Base-by-base conservation (phyloP, 1,140 invertebrate species). In the Drosophila teissieri region DNA sequence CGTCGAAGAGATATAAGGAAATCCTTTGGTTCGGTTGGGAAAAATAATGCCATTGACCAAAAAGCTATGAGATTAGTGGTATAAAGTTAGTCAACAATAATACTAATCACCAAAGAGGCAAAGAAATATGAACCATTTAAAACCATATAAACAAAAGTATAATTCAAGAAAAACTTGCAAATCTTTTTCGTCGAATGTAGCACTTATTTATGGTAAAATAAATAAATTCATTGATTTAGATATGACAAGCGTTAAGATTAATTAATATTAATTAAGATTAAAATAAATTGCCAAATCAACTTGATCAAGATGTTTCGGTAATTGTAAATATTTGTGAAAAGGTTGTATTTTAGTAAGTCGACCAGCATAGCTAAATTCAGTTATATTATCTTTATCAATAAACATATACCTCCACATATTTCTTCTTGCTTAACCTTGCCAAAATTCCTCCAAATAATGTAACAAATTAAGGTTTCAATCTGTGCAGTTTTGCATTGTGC, bases 191-290 rank as follows among this genome's bases (percentile, higher is more conserved):
- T 8, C 22, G 4, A 24, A 24, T 4, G 22, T 8, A 31, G 27
- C 2, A 31, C 7, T 8, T 8, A 31, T 31, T 31, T 31, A 8
- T 31, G 27, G 19, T 37, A 37, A 11, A 37, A 49, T 14, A 58
- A 52, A 63, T 44, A 82, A 69, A 17, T 80, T 88, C 76, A 88
- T 88, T 80, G 79, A 88, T 82, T 88, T 88, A 88, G 86, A 82
- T 82, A 80, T 86, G 75, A 82, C 83, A 82, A 79, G 76, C 76
- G 68, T 82, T 88, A 79, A 64, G 79, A 72, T 64, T 68, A 88
- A 86, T 88, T 86, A 88, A 45, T 70, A 80, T 86, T 72, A 72
- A 53, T 80, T 65, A 63, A 62, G 72, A 84, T 84, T 76, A 80
- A 83, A 56, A 79, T 64, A 69, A 64, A 79, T 76, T 24, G 45